Conservation (phyloP, 64 coral and sea anemone species). For the Montipora efflorescens region DNA sequence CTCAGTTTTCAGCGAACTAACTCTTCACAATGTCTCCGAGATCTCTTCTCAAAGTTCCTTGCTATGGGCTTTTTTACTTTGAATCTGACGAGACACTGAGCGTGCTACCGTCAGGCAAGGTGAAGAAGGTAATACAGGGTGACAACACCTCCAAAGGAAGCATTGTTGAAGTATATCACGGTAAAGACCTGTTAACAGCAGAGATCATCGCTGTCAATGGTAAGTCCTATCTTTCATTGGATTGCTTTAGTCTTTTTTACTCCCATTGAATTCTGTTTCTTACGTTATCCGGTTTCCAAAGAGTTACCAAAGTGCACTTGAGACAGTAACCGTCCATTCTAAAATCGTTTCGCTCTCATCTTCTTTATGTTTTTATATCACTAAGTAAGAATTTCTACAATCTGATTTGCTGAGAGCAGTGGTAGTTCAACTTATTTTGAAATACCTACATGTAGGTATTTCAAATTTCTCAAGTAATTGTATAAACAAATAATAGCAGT, state of each 20-base stretch:
- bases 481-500: too few relatives aligned
- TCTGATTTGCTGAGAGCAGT: too few relatives aligned
- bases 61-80: background rate
- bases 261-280: background rate
- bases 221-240: slow-evolving; percentile 7
- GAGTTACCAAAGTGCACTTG: background rate
- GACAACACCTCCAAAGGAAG: slow-evolving; percentile 24
- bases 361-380: too few relatives aligned
- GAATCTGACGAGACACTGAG: background rate
- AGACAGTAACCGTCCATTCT: too few relatives aligned
- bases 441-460: too few relatives aligned
- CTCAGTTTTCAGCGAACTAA: background rate
- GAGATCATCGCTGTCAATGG: slow-evolving; percentile 22
- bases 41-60: slow-evolving; percentile 6
- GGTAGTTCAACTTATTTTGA: too few relatives aligned
- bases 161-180: background rate
- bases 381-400: too few relatives aligned
- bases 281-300: background rate
- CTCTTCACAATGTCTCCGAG: background rate
- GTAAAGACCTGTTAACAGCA: background rate
- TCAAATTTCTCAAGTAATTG: too few relatives aligned
- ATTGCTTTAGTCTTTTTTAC: background rate
- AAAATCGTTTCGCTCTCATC: too few relatives aligned
- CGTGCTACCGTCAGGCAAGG: background rate
- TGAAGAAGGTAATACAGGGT: slow-evolving; percentile 10